phyloP scores from a whole-genome alignment of 2,888 invertebrate genomes.

The Monopis laevigella region DNA sequence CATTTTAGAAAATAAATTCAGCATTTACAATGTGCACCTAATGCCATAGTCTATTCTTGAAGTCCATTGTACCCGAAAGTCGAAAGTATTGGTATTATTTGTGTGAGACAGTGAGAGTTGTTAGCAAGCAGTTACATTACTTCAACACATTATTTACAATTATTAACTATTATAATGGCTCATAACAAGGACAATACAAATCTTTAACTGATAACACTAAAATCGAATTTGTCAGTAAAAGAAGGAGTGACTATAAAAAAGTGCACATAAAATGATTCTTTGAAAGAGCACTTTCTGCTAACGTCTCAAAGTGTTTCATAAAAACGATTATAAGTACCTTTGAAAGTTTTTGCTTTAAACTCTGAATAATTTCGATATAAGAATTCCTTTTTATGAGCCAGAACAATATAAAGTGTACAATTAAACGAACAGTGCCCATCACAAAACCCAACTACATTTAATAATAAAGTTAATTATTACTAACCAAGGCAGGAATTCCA shows the following conservation, averaged over 20 bases:
- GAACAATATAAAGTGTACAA: background rate
- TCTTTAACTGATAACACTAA: too few relatives aligned
- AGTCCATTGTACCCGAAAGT: constrained; percentile 48
- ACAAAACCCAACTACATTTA: constrained; percentile 5
- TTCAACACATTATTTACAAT: background rate
- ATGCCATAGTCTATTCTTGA: constrained; percentile 64
- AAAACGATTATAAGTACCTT: too few relatives aligned
- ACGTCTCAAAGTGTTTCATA: too few relatives aligned
- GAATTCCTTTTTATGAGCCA: constrained; percentile 3
- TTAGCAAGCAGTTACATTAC: constrained; percentile 7
- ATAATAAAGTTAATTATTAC: constrained; percentile 47
- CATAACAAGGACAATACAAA: too few relatives aligned
- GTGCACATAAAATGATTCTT: too few relatives aligned
- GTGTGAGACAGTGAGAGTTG: constrained; percentile 6
- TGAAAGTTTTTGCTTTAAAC: too few relatives aligned
- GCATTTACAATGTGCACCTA: constrained; percentile 62
- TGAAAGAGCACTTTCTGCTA: too few relatives aligned
- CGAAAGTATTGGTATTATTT: background rate
- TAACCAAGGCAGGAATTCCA: constrained; percentile 85
- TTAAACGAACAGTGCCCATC: constrained; percentile 2
- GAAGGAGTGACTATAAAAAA: too few relatives aligned
- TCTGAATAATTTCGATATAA: too few relatives aligned
- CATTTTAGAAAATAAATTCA: constrained; percentile 25
- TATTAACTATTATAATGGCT: constrained; percentile 1
- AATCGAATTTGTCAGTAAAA: too few relatives aligned